Evolutionary conservation across 2,113 vertebrate genomes (phyloP).

Genomic region (Spea multiplicata): DNA sequence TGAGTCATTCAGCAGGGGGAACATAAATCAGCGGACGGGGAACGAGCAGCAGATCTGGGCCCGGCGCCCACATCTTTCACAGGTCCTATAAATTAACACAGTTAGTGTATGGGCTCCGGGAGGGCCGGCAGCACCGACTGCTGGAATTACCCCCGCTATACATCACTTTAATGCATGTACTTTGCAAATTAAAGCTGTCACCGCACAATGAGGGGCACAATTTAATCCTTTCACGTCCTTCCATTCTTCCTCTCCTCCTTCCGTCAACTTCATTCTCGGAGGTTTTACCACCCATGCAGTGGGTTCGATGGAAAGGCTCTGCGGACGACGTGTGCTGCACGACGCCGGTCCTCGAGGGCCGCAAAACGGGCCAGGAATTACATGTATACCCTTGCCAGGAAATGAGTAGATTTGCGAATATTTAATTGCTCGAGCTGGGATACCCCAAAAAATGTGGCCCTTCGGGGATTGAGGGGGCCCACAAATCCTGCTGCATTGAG

Average conservation of each 20-base stretch:
- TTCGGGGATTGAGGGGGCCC: too few species aligned
- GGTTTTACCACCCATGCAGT: too few species aligned
- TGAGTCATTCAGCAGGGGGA: slow-evolving; percentile 54
- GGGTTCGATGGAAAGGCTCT: too few species aligned
- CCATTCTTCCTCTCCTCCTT: not conserved
- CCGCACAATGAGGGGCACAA: slow-evolving; percentile 51
- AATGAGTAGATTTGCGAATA: too few species aligned
- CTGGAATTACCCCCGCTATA: slow-evolving; percentile 52
- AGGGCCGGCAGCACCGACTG: slow-evolving; percentile 33
- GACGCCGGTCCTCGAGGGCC: too few species aligned
- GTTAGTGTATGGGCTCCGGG: slow-evolving; percentile 50
- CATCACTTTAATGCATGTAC: slow-evolving; percentile 68
- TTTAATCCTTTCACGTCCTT: slow-evolving; percentile 49
- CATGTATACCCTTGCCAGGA: too few species aligned
- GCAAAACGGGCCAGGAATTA: too few species aligned
- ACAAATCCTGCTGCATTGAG: too few species aligned
- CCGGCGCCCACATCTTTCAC: slow-evolving; percentile 51
- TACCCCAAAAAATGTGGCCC: too few species aligned
- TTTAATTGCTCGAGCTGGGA: too few species aligned
- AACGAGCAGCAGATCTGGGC: slow-evolving; percentile 47
- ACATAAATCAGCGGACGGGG: slow-evolving; percentile 56
- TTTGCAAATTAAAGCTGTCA: slow-evolving; percentile 71
- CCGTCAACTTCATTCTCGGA: not conserved
- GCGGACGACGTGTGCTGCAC: too few species aligned
- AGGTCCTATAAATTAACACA: slow-evolving; percentile 62